Base-by-base conservation (phyloP, 1,140 invertebrate genomes). In the Lasaia peninsularis region DNA sequence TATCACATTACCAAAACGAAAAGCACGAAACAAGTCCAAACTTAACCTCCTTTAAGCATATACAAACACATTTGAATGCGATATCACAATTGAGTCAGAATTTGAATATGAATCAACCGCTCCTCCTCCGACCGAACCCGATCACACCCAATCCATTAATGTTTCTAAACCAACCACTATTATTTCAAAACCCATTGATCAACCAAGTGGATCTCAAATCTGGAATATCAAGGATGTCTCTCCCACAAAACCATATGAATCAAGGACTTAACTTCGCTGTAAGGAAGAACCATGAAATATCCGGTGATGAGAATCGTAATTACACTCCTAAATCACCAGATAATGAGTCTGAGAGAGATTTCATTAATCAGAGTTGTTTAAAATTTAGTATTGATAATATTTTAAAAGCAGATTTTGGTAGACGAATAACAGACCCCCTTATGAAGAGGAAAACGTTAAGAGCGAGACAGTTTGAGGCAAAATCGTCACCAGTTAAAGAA, bases 371-470 rank as follows among this genome's bases (percentile, higher is more conserved):
- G 58, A 89, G 90, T 9, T 91, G 91, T 63, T 82, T 97, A 0
- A 97, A 97, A 71, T 98, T 98, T 88, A 97, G 96, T 65, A 98
- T 98, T 85, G 96, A 97, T 73, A 97, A 97, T 88, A 98, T 98
- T 57, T 86, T 98, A 6, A 96, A 96, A 78, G 96, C 96, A 0
- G 95, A 97, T 78, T 98, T 98, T 65, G 96, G 96, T 0, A 90
- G 94, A 21, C 72, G 93, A 24, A 93, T 94, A 9, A 94, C 93
- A 2, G 93, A 94, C 83, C 92, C 93, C 8, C 89, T 93, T 55
- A 91, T 91, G 37, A 91, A 93, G 60, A 90, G 92, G 54, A 93
- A 85, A 59, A 73, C 57, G 51, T 59, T 75, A 49, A 86, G 81
- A 48, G 55, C 66, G 2, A 71, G 71, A 56, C 79, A 75, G 48